phyloP scores from a whole-genome alignment of 2,888 invertebrate genomes.

The Sphaeridia pumilis region DNA sequence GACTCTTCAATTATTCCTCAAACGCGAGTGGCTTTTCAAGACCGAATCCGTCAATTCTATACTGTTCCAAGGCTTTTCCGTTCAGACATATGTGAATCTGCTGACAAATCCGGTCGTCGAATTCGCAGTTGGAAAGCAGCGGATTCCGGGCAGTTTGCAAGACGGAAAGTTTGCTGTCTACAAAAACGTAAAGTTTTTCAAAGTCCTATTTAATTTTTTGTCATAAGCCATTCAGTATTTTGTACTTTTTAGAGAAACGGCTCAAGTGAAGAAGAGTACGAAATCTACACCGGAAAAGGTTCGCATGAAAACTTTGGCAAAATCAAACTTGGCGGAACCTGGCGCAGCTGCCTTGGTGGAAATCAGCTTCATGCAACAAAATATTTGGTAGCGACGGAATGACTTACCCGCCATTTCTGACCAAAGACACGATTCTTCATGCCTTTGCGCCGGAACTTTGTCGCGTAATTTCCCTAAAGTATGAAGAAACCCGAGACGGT shows the following conservation, averaged over 20 bases:
- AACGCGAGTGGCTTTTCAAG: too few relatives aligned
- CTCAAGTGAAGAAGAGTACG: constrained; percentile 30
- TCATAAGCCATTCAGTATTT: too few relatives aligned
- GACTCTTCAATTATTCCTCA: too few relatives aligned
- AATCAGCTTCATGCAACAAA: constrained; percentile 20
- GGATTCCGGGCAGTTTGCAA: too few relatives aligned
- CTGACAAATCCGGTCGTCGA: too few relatives aligned
- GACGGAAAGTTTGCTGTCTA: too few relatives aligned
- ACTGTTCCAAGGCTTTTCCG: too few relatives aligned
- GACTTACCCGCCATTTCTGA: constrained; percentile 64
- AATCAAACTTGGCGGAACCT: constrained; percentile 24
- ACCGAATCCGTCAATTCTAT: too few relatives aligned
- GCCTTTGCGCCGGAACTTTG: constrained; percentile 36
- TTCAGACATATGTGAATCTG: too few relatives aligned
- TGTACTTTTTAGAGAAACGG: constrained; percentile 25
- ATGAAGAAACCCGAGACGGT: constrained; percentile 50
- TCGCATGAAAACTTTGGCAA: constrained; percentile 20
- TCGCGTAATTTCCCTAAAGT: constrained; percentile 50
- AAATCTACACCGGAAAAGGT: constrained; percentile 24
- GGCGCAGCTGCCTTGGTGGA: constrained; percentile 24
- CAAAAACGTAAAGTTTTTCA: too few relatives aligned
- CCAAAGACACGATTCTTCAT: constrained; percentile 52
- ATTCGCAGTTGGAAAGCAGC: too few relatives aligned
- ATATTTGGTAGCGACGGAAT: constrained; percentile 53
- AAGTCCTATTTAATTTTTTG: too few relatives aligned